Percentiles rank a stretch among this genome's conserved stretches.
phyloP scores from a whole-genome alignment of 2,797 vertebrate genomes.

The Alfaro cultratus region DNA sequence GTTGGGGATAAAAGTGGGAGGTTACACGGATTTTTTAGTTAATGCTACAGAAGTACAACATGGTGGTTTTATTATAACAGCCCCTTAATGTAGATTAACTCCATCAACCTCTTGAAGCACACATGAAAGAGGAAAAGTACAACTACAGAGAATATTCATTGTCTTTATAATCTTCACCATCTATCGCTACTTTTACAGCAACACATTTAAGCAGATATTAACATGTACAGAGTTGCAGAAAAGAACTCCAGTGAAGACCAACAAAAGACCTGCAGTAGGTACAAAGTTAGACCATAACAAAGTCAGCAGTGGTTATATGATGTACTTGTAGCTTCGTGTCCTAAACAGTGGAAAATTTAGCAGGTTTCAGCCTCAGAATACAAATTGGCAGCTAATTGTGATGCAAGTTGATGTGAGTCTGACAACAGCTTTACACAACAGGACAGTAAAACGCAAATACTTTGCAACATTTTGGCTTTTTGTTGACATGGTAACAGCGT shows the following conservation, averaged over 20 bases:
- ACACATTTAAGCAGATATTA: conserved; percentile 74
- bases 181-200: conserved; percentile 74
- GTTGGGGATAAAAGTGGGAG: conserved; percentile 24
- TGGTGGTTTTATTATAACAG: conserved; percentile 13
- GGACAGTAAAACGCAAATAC: neutral
- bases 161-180: conserved; percentile 59
- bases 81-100: conserved; percentile 13
- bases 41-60: conserved; percentile 51
- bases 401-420: neutral
- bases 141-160: conserved; percentile 67
- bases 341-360: neutral
- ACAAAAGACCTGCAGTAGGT: neutral
- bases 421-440: neutral
- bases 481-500: neutral
- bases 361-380: neutral
- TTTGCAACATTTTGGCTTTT: neutral
- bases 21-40: conserved; percentile 19
- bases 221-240: conserved; percentile 57
- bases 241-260: conserved; percentile 23
- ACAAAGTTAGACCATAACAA: neutral
- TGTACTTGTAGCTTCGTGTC: neutral
- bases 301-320: neutral
- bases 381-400: neutral
- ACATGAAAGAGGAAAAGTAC: conserved; percentile 50
- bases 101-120: conserved; percentile 25